A percentile compares a stretch with the other conserved stretches of the same genome.
These are phyloP conservation scores for Drosophila leonis DNA, from an alignment of 2,888 invertebrate genomes.

Conservation along the genomic window DNA sequence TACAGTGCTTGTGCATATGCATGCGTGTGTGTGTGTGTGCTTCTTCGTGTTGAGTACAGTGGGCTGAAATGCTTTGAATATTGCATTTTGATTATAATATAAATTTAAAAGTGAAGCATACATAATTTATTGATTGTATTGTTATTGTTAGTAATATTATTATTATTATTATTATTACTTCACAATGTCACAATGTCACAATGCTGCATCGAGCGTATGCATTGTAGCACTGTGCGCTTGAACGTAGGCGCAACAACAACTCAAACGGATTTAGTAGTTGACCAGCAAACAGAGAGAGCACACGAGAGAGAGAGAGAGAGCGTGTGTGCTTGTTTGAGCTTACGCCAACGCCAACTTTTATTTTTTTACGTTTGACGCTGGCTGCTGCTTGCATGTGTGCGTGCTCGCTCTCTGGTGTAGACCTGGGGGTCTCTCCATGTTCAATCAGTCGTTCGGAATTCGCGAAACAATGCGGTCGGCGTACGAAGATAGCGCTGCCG, in stretches of 20 bases:
- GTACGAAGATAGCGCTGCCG: slow-evolving; percentile 80
- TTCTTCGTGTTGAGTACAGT: slow-evolving; percentile 25
- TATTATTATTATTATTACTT: not conserved
- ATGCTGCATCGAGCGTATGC: not conserved
- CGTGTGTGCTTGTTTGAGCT: slow-evolving; percentile 37
- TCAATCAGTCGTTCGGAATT: slow-evolving; percentile 85
- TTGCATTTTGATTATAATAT: not conserved
- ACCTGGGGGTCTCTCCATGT: slow-evolving; percentile 46
- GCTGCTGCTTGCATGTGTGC: slow-evolving; percentile 25
- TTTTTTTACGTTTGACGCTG: slow-evolving; percentile 43
- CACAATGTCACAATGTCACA: slow-evolving; percentile 15
- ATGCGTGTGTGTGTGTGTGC: not conserved
- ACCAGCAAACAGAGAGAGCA: slow-evolving; percentile 47
- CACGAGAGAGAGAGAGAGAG: slow-evolving; percentile 25
- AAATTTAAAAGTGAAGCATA: not conserved
- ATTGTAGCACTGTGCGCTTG: slow-evolving; percentile 51
- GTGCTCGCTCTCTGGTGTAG: slow-evolving; percentile 36
- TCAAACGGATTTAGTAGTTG: slow-evolving; percentile 57
- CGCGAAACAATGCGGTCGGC: slow-evolving; percentile 85
- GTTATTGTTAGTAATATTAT: not conserved
- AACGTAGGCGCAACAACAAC: slow-evolving; percentile 56
- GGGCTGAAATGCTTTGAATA: not conserved
- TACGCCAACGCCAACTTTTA: slow-evolving; percentile 74
- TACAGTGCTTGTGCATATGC: slow-evolving; percentile 6
- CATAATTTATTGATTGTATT: not conserved